Evolutionary conservation across 2,888 invertebrate genomes (phyloP).

Genomic region (Scaptomyza polygonia): DNA sequence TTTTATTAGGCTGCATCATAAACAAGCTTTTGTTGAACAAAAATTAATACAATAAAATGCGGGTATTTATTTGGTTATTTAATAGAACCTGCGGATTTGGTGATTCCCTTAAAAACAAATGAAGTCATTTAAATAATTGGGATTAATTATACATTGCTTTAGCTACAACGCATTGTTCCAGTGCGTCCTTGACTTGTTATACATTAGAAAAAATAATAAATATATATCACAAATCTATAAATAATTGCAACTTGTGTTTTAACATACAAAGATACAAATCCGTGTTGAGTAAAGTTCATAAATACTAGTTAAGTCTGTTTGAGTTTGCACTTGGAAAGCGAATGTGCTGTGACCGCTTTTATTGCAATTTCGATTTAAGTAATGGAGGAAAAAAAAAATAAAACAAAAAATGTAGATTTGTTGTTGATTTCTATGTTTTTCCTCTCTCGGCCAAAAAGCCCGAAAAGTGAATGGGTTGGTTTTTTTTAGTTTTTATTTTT

Average conservation of each 20-base stretch:
- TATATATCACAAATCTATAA: conserved; percentile 11
- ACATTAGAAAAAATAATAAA: background rate
- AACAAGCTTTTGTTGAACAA: background rate
- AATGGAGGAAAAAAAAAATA: conserved; percentile 33
- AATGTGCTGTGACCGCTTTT: conserved; percentile 18
- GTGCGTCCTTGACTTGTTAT: conserved; percentile 31
- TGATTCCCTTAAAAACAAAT: background rate
- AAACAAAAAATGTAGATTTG: conserved; percentile 43
- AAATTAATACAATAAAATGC: background rate
- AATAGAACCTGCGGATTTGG: background rate
- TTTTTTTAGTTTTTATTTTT: conserved; percentile 14
- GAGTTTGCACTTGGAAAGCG: conserved; percentile 29
- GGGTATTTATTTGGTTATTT: background rate
- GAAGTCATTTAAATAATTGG: background rate
- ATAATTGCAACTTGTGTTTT: conserved; percentile 21
- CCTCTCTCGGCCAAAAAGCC: conserved; percentile 37
- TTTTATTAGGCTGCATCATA: background rate
- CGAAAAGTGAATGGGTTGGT: conserved; percentile 70
- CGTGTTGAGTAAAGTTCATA: conserved; percentile 11
- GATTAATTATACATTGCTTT: conserved; percentile 2
- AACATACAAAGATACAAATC: conserved; percentile 22
- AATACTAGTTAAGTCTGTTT: conserved; percentile 3
- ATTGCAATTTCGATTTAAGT: conserved; percentile 41
- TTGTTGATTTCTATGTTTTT: conserved; percentile 70
- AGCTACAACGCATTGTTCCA: background rate